Base-by-base conservation (phyloP, 2,113 vertebrate genomes). In the Coturnix japonica region DNA sequence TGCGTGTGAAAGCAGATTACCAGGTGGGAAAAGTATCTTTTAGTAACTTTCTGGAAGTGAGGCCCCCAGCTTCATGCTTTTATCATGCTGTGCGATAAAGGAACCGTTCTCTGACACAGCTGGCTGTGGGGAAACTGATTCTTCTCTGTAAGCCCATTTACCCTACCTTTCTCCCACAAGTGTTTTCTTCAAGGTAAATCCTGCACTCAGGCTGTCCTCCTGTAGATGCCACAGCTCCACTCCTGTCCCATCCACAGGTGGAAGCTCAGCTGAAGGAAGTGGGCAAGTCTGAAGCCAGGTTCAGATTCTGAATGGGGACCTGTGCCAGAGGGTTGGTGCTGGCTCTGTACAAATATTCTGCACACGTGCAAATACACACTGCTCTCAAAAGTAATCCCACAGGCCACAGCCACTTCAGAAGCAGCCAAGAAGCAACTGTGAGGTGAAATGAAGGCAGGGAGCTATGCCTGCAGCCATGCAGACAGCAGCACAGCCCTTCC, bases 151-250 rank as follows among this genome's bases (percentile, higher is more conserved):
- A 71, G n/a, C 16, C 57, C 12, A 79, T 83, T 53, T 59, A 46
- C 30, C 84, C 22, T 96, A 96, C 93, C 86, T 94, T 94, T 82
- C 83, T 63, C 44, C 46, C 85, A 39, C 31, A 78, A 91, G 35
- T 72, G 47, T 85, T 65, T 78, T 73, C 67, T 65, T 89, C 69
- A 75, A 31, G 26, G 65, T 41, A 82, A 78, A 80, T 77, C 67
- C 46, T 0, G 3, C 3, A 1, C 53, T 78, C 90, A 91, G 89
- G 49, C 22, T 5, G 43, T 31, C 41, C 22, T 89, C 53, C 18
- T 81, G 44, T 53, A 70, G 76, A 46, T 20, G 18, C 57, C 39
- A 56, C 9, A 3, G 72, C 9, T 61, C 39, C 51, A 44, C n/a
- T 90, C 49, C 61, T 5, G 1, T 41, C 39, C 47, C 61, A 81